Conservation (phyloP, 2,113 vertebrate genomes). For the Porphyrio hochstetteri region DNA sequence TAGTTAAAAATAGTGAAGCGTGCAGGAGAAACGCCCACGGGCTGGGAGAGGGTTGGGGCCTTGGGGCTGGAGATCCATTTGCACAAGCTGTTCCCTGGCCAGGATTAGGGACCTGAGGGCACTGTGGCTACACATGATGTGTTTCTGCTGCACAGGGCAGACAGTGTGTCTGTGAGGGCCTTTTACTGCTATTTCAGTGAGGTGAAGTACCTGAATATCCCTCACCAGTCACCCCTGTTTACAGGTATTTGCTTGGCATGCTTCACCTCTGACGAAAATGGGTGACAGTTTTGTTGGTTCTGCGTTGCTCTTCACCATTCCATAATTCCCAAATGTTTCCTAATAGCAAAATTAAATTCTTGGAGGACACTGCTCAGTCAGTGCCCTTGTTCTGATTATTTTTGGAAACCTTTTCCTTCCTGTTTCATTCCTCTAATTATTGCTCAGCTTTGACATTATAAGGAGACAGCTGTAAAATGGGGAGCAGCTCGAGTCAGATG, state of each 20-base stretch:
- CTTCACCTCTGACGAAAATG: not conserved
- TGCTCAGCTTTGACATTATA: not conserved
- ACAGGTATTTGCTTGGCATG: not conserved
- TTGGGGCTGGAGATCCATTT: not conserved
- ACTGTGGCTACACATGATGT: accelerated
- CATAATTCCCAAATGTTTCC: not conserved
- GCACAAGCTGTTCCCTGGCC: not conserved
- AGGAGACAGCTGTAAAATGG: not conserved
- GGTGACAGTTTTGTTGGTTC: not conserved
- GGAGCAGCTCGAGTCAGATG: not conserved
- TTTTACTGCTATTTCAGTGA: not conserved
- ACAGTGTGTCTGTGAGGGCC: not conserved
- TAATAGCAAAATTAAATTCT: not conserved
- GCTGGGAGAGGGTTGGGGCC: not conserved
- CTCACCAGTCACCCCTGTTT: not conserved
- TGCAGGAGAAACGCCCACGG: not conserved
- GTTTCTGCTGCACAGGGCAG: not conserved
- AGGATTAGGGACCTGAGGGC: accelerated
- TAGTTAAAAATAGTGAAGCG: not conserved
- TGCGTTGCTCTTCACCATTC: not conserved
- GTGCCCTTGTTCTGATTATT: not conserved
- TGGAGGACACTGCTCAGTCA: not conserved
- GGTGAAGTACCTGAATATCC: not conserved
- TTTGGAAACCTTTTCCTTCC: not conserved
- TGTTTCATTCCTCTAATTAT: not conserved